These are phyloP conservation scores for Anoplolepis gracilipes DNA, from an alignment of 1,140 invertebrate species.

Conservation along the genomic window DNA sequence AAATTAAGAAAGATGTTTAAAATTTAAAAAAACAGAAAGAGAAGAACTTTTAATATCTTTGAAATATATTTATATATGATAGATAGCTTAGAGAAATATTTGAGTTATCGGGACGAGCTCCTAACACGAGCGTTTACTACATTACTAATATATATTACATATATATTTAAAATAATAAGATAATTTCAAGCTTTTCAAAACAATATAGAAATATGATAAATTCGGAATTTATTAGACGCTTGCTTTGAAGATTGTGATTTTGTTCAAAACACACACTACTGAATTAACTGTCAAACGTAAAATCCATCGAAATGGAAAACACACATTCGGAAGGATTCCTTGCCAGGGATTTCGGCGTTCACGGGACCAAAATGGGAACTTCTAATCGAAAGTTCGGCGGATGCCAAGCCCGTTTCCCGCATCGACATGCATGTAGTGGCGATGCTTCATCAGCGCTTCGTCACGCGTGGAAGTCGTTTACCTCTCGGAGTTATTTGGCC, in stretches of 20 bases:
- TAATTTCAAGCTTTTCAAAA: too few species aligned
- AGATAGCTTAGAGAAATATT: neutral
- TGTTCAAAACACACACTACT: neutral
- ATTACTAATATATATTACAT: too few species aligned
- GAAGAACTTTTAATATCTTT: too few species aligned
- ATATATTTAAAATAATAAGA: too few species aligned
- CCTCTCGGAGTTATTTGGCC: constrained; percentile 78
- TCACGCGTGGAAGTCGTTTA: constrained; percentile 78
- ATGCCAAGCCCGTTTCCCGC: constrained; percentile 65
- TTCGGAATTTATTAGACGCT: too few species aligned
- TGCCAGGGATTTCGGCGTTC: neutral
- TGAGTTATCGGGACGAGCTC: constrained; percentile 1
- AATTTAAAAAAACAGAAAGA: neutral
- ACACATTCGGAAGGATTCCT: neutral
- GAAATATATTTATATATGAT: constrained; percentile 3
- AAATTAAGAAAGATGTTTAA: neutral
- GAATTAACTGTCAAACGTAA: neutral
- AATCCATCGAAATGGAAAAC: constrained; percentile 23
- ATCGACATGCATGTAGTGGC: constrained; percentile 53
- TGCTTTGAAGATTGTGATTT: neutral
- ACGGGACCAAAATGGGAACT: constrained; percentile 9
- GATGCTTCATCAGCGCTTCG: constrained; percentile 63
- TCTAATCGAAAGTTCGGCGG: constrained; percentile 64
- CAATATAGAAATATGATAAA: too few species aligned
- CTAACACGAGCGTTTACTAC: too few species aligned